Conservation (phyloP, 1,140 invertebrate species). For the Piezodorus guildinii region DNA sequence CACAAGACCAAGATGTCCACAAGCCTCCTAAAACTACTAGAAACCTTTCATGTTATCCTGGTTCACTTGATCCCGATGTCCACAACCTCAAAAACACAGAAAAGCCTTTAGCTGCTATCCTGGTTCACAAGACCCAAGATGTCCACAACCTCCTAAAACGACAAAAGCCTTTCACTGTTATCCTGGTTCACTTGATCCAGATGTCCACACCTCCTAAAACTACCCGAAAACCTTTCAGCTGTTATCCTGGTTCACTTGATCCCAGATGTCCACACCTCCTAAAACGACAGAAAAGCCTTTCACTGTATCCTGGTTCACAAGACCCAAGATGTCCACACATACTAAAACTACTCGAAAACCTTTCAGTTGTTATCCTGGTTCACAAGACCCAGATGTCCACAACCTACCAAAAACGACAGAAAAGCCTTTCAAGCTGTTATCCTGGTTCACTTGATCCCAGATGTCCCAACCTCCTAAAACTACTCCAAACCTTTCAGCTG, state of each 20-base stretch:
- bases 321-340: constrained; percentile 34
- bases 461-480: constrained; percentile 25
- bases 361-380: constrained; percentile 27
- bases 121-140: constrained; percentile 28
- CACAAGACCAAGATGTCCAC: background rate
- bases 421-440: constrained; percentile 30
- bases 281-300: constrained; percentile 8
- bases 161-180: constrained; percentile 30
- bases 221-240: constrained; percentile 11
- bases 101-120: too few relatives aligned
- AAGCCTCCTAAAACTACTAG: constrained; percentile 17
- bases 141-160: constrained; percentile 23
- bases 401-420: constrained; percentile 27
- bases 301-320: constrained; percentile 28
- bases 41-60: constrained; percentile 32
- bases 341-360: constrained; percentile 17
- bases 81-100: constrained; percentile 23
- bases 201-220: constrained; percentile 30
- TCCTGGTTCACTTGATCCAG: constrained; percentile 33
- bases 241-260: constrained; percentile 32
- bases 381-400: constrained; percentile 33
- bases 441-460: constrained; percentile 31
- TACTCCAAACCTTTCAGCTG: constrained; percentile 27
- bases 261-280: constrained; percentile 31
- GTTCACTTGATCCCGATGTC: constrained; percentile 36